Evolutionary conservation across 2,113 vertebrate genomes (phyloP).

Genomic region (Pterocles orientalis): DNA sequence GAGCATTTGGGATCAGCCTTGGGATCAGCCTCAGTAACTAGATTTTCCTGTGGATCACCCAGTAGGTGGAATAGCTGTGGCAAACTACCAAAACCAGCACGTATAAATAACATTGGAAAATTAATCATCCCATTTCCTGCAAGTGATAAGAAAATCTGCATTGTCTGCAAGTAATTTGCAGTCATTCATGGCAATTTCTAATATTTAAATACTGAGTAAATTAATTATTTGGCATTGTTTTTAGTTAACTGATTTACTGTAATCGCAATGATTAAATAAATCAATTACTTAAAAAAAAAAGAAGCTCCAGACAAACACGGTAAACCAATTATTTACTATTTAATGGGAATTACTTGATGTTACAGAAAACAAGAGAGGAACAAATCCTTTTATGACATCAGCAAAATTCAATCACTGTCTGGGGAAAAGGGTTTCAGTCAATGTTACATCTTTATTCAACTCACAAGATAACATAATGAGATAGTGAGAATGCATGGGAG

Average conservation of each 20-base stretch:
- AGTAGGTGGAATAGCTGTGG: background rate
- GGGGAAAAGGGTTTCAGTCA: background rate
- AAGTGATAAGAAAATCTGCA: conserved; percentile 37
- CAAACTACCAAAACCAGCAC: background rate
- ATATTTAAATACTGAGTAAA: conserved; percentile 43
- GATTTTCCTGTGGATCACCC: background rate
- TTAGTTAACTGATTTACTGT: conserved; percentile 18
- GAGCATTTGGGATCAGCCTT: background rate
- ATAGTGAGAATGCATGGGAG: background rate
- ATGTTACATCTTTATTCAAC: background rate
- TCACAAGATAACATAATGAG: background rate
- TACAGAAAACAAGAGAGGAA: conserved; percentile 20
- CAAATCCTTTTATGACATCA: conserved; percentile 32
- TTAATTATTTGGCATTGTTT: conserved; percentile 46
- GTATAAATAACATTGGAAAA: conserved; percentile 10
- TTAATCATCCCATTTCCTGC: conserved; percentile 31
- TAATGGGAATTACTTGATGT: background rate
- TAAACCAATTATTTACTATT: conserved; percentile 43
- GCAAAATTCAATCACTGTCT: conserved; percentile 37
- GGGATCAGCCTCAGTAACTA: background rate
- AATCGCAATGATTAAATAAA: conserved; percentile 35
- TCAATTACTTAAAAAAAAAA: background rate
- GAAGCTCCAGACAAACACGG: background rate
- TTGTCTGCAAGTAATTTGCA: conserved; percentile 31
- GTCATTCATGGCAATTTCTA: conserved; percentile 10